Base-by-base conservation (phyloP, 2,888 invertebrate species). In the Trypoxylon attenuatum region DNA sequence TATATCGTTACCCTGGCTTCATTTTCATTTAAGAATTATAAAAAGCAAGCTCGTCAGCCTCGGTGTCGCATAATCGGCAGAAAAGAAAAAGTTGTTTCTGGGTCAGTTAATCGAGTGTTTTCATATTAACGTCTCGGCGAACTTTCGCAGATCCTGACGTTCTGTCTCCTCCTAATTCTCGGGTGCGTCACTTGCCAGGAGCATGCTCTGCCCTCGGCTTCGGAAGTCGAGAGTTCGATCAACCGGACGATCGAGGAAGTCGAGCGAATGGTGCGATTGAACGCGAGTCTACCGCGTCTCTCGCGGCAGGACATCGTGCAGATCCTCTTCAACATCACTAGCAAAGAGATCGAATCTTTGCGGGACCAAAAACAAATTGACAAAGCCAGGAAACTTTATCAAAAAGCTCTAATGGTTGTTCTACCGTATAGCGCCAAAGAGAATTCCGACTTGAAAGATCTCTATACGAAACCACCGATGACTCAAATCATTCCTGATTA, bases 401-500 rank as follows among this genome's bases (percentile, higher is more conserved):
- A 87, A 47, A 87, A 89, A 71, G 90, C 91, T 0, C 82, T 93
- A 15, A 91, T 91, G 90, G 90, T 93, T 0, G 93, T 93, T 0
- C 85, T 92, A 72, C 93, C 93, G 0, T 91, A 91, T 76, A 90
- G 91, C 43, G 89, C 90, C 4, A 87, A 90, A 29, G 90, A 90
- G 71, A 88, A 89, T 0, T 88, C 89, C 2, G 90, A 89, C 3
- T 86, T 93, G 50, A 90, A 91, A 77, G 92, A 92, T 72, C 83
- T 93, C 0, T 93, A 90, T 76, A 92, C 92, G 1, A 91, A 90
- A 82, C 89, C 91, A 42, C 93, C 93, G 0, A 87, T 92, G 64
- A 89, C 91, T 0, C 89, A 90, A 80, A 88, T 92, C 43, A 87
- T 92, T 19, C 87, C 85, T 0, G 87, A 86, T 25, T 45, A 59